Conservation (phyloP, 2,888 invertebrate species). For the Cataglyphis altisquamis region DNA sequence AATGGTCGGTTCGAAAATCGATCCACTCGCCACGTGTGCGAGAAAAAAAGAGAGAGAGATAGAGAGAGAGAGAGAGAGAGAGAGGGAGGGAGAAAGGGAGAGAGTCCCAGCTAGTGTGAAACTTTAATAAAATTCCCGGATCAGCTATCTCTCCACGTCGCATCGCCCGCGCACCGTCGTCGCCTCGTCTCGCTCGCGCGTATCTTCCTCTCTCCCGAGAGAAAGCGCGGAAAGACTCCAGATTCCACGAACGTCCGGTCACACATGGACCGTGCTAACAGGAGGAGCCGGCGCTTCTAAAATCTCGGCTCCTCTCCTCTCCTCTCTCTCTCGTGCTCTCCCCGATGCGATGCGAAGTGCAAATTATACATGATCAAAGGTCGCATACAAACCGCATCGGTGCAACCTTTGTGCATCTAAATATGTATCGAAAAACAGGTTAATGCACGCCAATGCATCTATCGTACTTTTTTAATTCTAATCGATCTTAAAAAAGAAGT, state of each 20-base stretch:
- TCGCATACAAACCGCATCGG: neutral
- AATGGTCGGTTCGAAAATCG: conserved; percentile 66
- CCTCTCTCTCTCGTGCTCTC: neutral
- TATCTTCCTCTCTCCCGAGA: conserved; percentile 37
- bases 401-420: neutral
- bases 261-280: conserved; percentile 1
- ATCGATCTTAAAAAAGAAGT: neutral
- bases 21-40: conserved; percentile 53
- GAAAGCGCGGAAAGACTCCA: neutral
- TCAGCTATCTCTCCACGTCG: conserved; percentile 26
- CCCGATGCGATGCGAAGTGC: conserved; percentile 6
- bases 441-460: neutral
- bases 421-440: neutral
- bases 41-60: neutral
- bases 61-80: too few species aligned
- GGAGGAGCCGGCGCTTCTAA: conserved; percentile 14
- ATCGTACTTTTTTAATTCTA: conserved; percentile 25
- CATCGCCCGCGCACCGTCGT: conserved; percentile 17
- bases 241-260: neutral
- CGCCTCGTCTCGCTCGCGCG: conserved; percentile 4
- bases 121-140: conserved; percentile 72
- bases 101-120: conserved; percentile 58
- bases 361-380: conserved; percentile 20
- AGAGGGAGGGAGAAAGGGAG: neutral
- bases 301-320: conserved; percentile 13